Conservation (phyloP, 2,888 invertebrate species). For the Epinotia brunnichana region DNA sequence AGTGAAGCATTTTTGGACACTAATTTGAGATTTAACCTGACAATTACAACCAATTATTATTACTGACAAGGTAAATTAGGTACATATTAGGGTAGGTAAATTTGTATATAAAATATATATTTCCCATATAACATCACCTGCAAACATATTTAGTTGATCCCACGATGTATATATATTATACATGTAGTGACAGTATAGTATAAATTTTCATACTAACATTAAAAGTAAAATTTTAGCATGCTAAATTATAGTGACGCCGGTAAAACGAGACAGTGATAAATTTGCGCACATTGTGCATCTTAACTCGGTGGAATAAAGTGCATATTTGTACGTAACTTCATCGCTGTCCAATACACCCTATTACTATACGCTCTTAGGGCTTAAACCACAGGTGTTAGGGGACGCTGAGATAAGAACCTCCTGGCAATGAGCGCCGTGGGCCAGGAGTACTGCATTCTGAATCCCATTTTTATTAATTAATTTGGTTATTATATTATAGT, state of each 20-base stretch:
- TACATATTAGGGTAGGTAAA: too few relatives aligned
- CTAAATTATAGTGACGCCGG: not conserved
- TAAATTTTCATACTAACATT: not conserved
- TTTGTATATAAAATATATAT: not conserved
- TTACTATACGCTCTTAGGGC: not conserved
- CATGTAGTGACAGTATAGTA: not conserved
- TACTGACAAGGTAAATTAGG: too few relatives aligned
- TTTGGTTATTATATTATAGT: not conserved
- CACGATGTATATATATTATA: not conserved
- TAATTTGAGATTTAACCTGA: not conserved
- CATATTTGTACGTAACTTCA: not conserved
- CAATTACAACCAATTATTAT: too few relatives aligned
- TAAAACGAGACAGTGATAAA: not conserved
- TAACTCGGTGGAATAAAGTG: not conserved
- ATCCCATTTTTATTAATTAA: not conserved
- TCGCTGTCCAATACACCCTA: not conserved
- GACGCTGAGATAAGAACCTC: too few relatives aligned
- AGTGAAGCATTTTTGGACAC: not conserved
- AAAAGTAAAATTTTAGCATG: not conserved
- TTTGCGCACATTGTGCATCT: not conserved
- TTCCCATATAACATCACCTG: not conserved
- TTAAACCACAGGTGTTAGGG: not conserved
- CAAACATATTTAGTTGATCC: slow-evolving; percentile 6
- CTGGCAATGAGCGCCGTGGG: too few relatives aligned
- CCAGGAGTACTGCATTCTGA: not conserved